phyloP scores from a whole-genome alignment of 1,140 invertebrate species.

The Tetragonula clypearis region DNA sequence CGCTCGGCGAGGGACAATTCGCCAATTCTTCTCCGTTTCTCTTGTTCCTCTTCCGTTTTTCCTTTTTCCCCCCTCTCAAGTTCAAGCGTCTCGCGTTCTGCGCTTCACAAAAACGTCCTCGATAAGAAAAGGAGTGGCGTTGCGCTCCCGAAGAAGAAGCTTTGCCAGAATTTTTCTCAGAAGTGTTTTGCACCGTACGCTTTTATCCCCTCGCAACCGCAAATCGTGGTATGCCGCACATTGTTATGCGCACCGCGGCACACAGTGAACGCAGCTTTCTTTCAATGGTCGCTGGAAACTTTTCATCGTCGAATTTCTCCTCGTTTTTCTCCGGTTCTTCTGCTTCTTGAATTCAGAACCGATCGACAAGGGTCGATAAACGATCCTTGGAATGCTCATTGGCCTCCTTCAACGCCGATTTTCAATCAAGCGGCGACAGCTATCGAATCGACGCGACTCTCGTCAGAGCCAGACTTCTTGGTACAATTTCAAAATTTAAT shows the following conservation, averaged over 20 bases:
- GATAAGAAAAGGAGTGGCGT: slow-evolving; percentile 38
- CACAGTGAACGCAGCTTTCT: slow-evolving; percentile 36
- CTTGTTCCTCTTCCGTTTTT: neutral
- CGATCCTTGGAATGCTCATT: neutral
- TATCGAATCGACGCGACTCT: neutral
- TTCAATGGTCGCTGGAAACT: slow-evolving; percentile 11
- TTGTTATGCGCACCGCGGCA: slow-evolving; percentile 48
- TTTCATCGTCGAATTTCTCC: slow-evolving; percentile 41
- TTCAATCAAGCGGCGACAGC: neutral
- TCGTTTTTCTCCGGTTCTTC: neutral
- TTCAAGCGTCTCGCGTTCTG: slow-evolving; percentile 12
- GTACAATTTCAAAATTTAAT: too few species aligned
- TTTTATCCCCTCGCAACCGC: slow-evolving; percentile 44
- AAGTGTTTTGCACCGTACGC: slow-evolving; percentile 42
- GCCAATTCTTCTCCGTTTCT: neutral
- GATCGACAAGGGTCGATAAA: neutral
- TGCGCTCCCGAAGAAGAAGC: neutral
- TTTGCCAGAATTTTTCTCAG: slow-evolving; percentile 51
- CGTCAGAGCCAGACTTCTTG: neutral
- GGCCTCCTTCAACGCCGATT: neutral
- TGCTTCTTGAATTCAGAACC: neutral
- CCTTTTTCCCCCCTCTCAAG: neutral
- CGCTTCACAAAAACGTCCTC: slow-evolving; percentile 22
- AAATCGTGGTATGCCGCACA: slow-evolving; percentile 43
- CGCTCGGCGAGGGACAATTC: neutral